Evolutionary conservation across 1,140 invertebrate species (phyloP), one percentile per base, ranked within the genome.

Genomic region (Helicorthomorpha holstii): DNA sequence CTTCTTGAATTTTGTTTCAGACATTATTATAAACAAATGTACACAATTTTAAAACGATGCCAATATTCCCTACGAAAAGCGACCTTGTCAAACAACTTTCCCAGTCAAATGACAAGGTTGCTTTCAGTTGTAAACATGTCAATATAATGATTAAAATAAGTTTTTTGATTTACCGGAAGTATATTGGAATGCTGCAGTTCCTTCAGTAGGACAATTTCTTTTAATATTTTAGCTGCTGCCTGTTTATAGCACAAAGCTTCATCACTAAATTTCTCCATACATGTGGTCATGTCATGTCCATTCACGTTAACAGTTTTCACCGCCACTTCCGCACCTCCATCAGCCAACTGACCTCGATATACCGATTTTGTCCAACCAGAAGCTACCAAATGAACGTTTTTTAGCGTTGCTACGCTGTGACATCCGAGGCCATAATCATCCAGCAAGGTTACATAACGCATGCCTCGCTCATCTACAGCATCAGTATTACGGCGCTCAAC

Each of bases 281-380:
- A 73, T 1, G 61, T 52, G 2, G 50, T 57, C 1, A 73, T 60
- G 51, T 72, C 67, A 49, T 67, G 64, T 2, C 70, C 69, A 19
- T 64, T 60, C 1, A 63, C 51, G 56, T 71, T 69, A 14, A 72
- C 68, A 0, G 65, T 69, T 55, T 73, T 73, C 10, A 73, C 53
- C 1, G 72, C 71, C 1, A 71, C 58, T 34, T 34, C 29, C 29
- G 16, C 7, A 1, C 55, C 45, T 34, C 54, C 21, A 3, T 61
- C 65, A 7, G 58, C 45, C 41, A 64, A 62, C 34, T 47, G 52
- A 1, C 61, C 68, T 16, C 59, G 66, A 57, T 67, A 72, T 4
- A 73, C 70, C 12, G 68, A 64, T 57, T 73, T 73, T 22, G 70
- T 73, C 68, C 70, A 73, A 0, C 72, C 72, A 22, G 63, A 60